A percentile compares a stretch with the other conserved stretches of the same genome.
phyloP scores from a whole-genome alignment of 2,888 invertebrate species.

The Pollenia griseotomentosa region DNA sequence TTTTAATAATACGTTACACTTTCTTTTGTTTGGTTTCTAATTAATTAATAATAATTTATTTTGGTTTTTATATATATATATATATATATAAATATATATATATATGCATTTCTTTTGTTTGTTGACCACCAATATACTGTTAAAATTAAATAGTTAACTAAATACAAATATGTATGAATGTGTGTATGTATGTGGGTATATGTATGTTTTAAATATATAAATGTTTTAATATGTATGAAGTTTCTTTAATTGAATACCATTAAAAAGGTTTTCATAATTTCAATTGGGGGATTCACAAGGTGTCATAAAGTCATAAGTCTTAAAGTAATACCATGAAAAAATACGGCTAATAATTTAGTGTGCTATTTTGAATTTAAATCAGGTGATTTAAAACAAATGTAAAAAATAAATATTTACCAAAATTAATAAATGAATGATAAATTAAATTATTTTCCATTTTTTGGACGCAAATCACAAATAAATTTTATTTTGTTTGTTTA shows the following conservation, averaged over 20 bases:
- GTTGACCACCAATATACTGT: slow-evolving; percentile 53
- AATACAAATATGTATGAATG: slow-evolving; percentile 25
- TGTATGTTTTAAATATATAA: slow-evolving; percentile 1
- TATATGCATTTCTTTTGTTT: slow-evolving; percentile 40
- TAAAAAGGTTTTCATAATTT: not conserved
- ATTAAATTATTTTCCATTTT: no score
- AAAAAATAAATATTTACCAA: no score
- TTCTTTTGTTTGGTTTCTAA: slow-evolving; percentile 45
- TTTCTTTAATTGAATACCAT: not conserved
- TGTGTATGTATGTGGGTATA: slow-evolving; percentile 63
- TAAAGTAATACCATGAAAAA: no score
- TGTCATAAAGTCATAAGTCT: no score
- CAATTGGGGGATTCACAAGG: no score
- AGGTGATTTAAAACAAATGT: no score
- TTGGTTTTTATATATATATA: slow-evolving; percentile 20
- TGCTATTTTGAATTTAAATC: no score
- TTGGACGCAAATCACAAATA: no score
- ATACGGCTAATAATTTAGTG: no score
- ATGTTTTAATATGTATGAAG: not conserved
- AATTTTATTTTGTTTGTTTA: no score
- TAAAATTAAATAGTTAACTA: slow-evolving; percentile 51
- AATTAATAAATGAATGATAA: no score
- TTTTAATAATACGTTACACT: slow-evolving; percentile 52
- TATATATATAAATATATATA: slow-evolving; percentile 12
- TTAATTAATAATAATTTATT: slow-evolving; percentile 34